Percentiles rank a stretch among this genome's conserved stretches.
phyloP scores from a whole-genome alignment of 2,888 invertebrate genomes.

The Caenorhabditis sp. region DNA sequence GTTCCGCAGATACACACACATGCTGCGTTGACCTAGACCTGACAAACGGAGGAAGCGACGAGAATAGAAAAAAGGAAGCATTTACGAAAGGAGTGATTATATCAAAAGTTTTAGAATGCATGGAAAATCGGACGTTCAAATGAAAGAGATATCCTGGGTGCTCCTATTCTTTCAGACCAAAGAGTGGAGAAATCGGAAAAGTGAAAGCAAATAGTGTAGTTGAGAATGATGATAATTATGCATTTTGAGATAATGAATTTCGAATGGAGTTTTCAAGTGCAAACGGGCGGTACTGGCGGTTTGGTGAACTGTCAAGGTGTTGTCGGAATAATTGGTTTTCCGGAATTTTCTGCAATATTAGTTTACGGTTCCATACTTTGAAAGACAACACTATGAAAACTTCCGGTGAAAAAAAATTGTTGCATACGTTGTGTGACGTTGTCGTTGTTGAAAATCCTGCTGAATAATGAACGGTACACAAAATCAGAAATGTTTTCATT shows the following conservation, averaged over 20 bases:
- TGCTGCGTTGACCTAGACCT: slow-evolving; percentile 14
- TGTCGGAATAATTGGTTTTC: too few relatives aligned
- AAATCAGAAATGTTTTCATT: too few relatives aligned
- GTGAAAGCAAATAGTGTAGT: slow-evolving; percentile 2
- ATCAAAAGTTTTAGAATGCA: background rate
- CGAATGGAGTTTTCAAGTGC: background rate
- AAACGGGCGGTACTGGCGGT: background rate
- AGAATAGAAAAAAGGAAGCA: background rate
- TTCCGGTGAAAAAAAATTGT: too few relatives aligned
- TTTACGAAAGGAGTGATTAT: background rate
- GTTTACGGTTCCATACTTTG: too few relatives aligned
- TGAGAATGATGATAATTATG: slow-evolving; percentile 5
- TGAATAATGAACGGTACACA: too few relatives aligned
- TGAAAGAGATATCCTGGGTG: background rate
- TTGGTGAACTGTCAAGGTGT: too few relatives aligned
- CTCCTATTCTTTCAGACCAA: slow-evolving; percentile 6
- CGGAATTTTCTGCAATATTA: too few relatives aligned
- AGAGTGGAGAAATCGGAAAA: background rate
- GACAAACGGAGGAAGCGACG: background rate
- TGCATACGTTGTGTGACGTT: too few relatives aligned
- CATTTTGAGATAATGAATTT: background rate
- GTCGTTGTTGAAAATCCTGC: too few relatives aligned
- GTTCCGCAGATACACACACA: slow-evolving; percentile 6
- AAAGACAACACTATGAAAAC: too few relatives aligned
- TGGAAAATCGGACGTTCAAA: background rate